phyloP scores from a whole-genome alignment of 2,888 invertebrate species.

The Lordiphosa fenestrarum region DNA sequence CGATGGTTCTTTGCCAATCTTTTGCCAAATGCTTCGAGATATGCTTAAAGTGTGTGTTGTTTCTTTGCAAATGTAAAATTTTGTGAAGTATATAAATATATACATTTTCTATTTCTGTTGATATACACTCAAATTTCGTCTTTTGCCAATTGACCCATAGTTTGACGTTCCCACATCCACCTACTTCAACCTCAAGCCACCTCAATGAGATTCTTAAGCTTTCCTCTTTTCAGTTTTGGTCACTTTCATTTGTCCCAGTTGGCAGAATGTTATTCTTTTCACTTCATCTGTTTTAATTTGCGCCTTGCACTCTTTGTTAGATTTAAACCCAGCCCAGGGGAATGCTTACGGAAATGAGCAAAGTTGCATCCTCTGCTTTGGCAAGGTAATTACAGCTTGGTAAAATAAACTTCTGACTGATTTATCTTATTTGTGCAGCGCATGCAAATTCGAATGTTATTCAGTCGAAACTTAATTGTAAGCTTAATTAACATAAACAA shows the following conservation, averaged over 20 bases:
- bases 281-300: conserved; percentile 51
- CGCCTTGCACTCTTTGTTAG: conserved; percentile 15
- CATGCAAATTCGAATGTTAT: conserved; percentile 19
- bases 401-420: conserved; percentile 11
- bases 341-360: conserved; percentile 37
- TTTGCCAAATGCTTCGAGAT: too few species aligned
- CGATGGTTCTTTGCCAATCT: too few species aligned
- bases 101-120: too few species aligned
- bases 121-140: too few species aligned
- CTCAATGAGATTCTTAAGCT: conserved; percentile 47
- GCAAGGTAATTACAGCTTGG: conserved; percentile 49
- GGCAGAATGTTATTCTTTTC: conserved; percentile 23
- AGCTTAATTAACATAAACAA: conserved; percentile 15
- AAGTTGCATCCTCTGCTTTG: conserved; percentile 33
- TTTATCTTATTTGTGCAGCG: conserved; percentile 29
- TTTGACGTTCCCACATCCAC: too few species aligned
- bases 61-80: too few species aligned
- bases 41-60: too few species aligned
- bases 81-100: too few species aligned
- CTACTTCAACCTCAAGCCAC: background rate
- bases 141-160: too few species aligned
- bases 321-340: conserved; percentile 17
- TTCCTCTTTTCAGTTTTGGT: conserved; percentile 19
- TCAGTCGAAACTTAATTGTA: conserved; percentile 23
- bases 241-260: too few species aligned